Base-by-base conservation (phyloP, 1,140 invertebrate species). In the Solen grandis region DNA sequence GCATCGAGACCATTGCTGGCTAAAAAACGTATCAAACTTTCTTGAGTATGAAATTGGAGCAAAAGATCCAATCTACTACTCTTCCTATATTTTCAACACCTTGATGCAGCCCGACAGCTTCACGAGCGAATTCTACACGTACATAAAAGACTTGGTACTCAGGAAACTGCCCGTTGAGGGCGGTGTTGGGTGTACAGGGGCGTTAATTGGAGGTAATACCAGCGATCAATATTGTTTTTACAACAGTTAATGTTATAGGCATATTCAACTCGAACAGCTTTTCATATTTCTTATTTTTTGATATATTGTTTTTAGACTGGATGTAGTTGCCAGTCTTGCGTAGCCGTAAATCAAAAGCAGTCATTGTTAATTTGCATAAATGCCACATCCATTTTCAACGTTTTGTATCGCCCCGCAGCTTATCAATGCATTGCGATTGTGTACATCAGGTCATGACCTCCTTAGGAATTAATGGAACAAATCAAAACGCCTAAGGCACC, bases 11-110 rank as follows among this genome's bases (percentile, higher is more conserved):
- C 22, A 55, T 5, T 52, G 63, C 33, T 1, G 14, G 29, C n/a
- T 25, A 1, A 10, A 57, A 16, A 72, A 84, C 35, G 27, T 63
- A 2, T 38, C 83, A 0, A 52, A 55, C n/a, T 84, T 81, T 46
- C 68, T 60, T n/a, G 83, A 82, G 16, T 84, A 84, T 33, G 70
- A 72, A 50, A 35, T 25, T 5, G 31, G n/a, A 14, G 36, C 25
- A 0, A 29, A 65, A 10, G 74, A 68, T 33, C 36, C 10, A 2
- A 4, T 41, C 0, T 55, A 41, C 50, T 57, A 14, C 25, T 57
- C 41, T 14, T 1, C 22, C 0, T 74, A 77, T 35, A 54, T 63
- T 10, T 77, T 57, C 33, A 68, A 41, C 46, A 55, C 50, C 5
- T 29, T 66, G 19, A 8, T 57, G 31, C 74, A 66, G 31, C 62